Conservation (phyloP, 35 echinoderm and acorn worm genomes). For the Eucidaris tribuloides region DNA sequence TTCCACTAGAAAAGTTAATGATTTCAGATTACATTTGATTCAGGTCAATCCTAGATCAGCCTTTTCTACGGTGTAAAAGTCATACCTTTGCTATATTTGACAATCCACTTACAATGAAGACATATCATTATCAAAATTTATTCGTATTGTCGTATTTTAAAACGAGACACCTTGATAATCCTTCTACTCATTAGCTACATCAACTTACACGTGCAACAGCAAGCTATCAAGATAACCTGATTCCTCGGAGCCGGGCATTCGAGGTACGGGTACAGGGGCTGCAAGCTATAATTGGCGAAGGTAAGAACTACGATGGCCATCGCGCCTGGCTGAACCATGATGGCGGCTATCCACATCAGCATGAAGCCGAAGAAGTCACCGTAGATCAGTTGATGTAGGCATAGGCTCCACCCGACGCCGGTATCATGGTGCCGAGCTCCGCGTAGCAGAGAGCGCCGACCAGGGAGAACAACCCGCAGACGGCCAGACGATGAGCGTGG, state of each 20-base stretch:
- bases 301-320: slow-evolving; percentile 68
- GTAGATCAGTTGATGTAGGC: slow-evolving; percentile 52
- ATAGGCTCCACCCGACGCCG: slow-evolving; percentile 62
- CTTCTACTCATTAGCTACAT: too few species aligned
- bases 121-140: too few species aligned
- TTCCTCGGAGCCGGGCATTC: slow-evolving; percentile 47
- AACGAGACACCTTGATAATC: too few species aligned
- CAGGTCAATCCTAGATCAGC: too few species aligned
- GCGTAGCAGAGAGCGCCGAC: slow-evolving; percentile 78
- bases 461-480: slow-evolving; percentile 57
- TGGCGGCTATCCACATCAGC: slow-evolving; percentile 61
- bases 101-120: too few species aligned
- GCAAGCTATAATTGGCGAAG: slow-evolving; percentile 70
- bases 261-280: slow-evolving; percentile 57
- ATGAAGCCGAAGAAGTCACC: slow-evolving; percentile 63
- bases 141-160: too few species aligned
- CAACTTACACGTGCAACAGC: slow-evolving; percentile 60
- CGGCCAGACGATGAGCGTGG: slow-evolving; percentile 47
- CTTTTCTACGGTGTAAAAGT: too few species aligned
- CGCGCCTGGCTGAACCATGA: slow-evolving; percentile 64
- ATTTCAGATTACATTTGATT: too few species aligned
- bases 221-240: slow-evolving; percentile 33
- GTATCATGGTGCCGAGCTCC: slow-evolving; percentile 61
- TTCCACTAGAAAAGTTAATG: too few species aligned
- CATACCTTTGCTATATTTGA: too few species aligned